Conservation (phyloP, 1,140 invertebrate species). For the honey bee (Apis mellifera) region Amel_HAv3.1 CM009936.2:7781001-7781500, state of each 20-base stretch:
- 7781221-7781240: constrained; percentile 55
- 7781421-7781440: not conserved
- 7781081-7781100: too few relatives aligned
- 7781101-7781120: too few relatives aligned
- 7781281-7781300: constrained; percentile 55
- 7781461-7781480: not conserved
- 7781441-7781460: not conserved
- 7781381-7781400: constrained; percentile 46
- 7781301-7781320: constrained; percentile 56
- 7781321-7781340: constrained; percentile 54
- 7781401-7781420: constrained; percentile 45
- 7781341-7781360: constrained; percentile 56
- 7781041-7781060: too few relatives aligned
- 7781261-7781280: constrained; percentile 44
- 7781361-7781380: constrained; percentile 21
- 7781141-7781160: not conserved
- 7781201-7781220: constrained; percentile 48
- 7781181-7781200: constrained; percentile 20
- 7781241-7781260: constrained; percentile 54
- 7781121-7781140: too few relatives aligned
- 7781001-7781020: too few relatives aligned
- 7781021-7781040: too few relatives aligned
- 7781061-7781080: not conserved
- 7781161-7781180: not conserved
- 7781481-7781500: too few relatives aligned